Evolutionary conservation across 37 sponge, comb jelly and placozoan species (phyloP).

Genomic region (Dysidea cf. avara): DNA sequence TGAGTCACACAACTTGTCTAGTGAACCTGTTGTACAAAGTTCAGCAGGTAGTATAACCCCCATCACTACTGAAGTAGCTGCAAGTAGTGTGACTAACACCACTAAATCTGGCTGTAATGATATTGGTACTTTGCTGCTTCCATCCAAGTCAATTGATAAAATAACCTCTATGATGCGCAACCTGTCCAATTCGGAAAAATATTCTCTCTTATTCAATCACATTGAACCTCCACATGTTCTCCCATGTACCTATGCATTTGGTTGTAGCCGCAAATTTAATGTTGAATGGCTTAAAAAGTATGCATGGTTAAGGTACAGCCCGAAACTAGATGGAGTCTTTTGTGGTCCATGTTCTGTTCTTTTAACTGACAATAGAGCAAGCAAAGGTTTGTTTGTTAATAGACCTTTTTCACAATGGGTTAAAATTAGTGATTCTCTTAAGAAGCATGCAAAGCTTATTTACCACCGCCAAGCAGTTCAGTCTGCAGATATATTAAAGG

Average conservation of each 20-base stretch:
- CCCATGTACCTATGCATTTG: conserved; percentile 11
- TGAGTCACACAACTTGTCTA: no score
- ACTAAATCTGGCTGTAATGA: no score
- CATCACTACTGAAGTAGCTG: no score
- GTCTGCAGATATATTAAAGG: conserved; percentile 50
- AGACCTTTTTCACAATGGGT: conserved; percentile 62
- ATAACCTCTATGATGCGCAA: neutral
- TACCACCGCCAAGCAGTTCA: conserved; percentile 51
- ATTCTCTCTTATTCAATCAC: conserved; percentile 8
- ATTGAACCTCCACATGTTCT: neutral
- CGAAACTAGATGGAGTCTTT: conserved; percentile 47
- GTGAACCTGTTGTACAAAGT: no score
- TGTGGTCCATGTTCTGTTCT: conserved; percentile 63
- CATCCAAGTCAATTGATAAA: conserved; percentile 3
- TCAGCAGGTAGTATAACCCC: no score
- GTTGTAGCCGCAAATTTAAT: conserved; percentile 32
- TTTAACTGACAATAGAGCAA: conserved; percentile 11
- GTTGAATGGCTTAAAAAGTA: conserved; percentile 47
- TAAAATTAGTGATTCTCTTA: conserved; percentile 43
- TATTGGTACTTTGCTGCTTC: neutral
- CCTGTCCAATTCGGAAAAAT: conserved; percentile 25
- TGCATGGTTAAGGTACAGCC: conserved; percentile 56
- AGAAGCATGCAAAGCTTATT: conserved; percentile 30
- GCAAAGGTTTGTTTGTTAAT: conserved; percentile 60
- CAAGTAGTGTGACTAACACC: no score